Evolutionary conservation across 53 echinoderm and acorn worm species (phyloP), one percentile per base, ranked within the genome.

Genomic region (Hippasteria phrygiana): DNA sequence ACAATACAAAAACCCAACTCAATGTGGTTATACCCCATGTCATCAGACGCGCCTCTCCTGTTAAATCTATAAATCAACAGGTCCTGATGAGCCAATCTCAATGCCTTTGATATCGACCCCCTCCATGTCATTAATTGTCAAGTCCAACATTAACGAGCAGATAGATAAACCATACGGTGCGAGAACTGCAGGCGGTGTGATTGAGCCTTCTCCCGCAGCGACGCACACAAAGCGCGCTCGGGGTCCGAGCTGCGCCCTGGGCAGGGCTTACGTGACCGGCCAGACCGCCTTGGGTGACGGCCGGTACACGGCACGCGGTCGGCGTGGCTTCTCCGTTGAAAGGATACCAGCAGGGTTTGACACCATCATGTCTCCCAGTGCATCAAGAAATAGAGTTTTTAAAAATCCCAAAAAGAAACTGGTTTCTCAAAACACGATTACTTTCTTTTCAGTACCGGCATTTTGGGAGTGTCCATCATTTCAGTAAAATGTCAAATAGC

Each of bases 101-200:
- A 40, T 14, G 27, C 81, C 41, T 10, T 14, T 8, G 54, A 50
- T 6, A 81, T 40, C 63, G 27, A 14, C 22, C 62, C 59, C 81
- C 63, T 56, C 65, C 11, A 65, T 62, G 81, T 43, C 42, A 65
- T 64, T 81, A 81, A 81, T 66, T 81, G 81, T 43, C 81, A 81
- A 81, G 80, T 80, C 41, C 59, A 51, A 39, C 40, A 43, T 65
- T 65, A 81, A 81, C 65, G 32, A 81, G 81, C 43, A 35, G 56
- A 78, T 37, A 40, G 56, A 38, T 59, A 78, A 56, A 24, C 56
- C 22, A 38, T 40, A 38, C 9, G 26, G 22, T 35, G 17, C 32
- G 67, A 66, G 34, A 66, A 0, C 67, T 34, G 47, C 1, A 11
- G 8, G 73, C 73, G 41, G n/a, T 73, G 37, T 45, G n/a, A n/a